Evolutionary conservation across 2,888 invertebrate genomes (phyloP).

Genomic region (Drosophila silvestris): DNA sequence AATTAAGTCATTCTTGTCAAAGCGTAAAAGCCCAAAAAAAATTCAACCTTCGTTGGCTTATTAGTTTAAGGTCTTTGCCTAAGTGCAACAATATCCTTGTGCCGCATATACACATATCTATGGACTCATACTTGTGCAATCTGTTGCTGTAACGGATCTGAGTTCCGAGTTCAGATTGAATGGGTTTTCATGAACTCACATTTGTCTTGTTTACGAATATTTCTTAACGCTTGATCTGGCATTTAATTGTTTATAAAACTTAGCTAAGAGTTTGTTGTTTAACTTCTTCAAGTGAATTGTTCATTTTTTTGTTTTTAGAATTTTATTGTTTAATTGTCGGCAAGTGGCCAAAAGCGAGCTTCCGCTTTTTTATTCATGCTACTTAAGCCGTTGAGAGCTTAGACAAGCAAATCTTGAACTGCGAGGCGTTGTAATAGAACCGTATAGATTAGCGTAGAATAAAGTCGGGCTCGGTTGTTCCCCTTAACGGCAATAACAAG

Average conservation of each 20-base stretch:
- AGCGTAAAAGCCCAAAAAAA: slow-evolving; percentile 1
- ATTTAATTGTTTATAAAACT: slow-evolving; percentile 16
- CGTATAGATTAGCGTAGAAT: not conserved
- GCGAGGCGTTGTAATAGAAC: slow-evolving; percentile 9
- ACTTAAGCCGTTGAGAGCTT: slow-evolving; percentile 43
- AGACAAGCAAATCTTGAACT: slow-evolving; percentile 37
- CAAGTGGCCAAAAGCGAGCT: slow-evolving; percentile 34
- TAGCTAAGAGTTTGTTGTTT: slow-evolving; percentile 1
- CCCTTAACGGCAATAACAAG: slow-evolving; percentile 15
- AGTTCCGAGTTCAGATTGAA: slow-evolving; percentile 44
- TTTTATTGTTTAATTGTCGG: slow-evolving; percentile 10
- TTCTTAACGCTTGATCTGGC: slow-evolving; percentile 45
- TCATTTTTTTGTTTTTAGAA: slow-evolving; percentile 1
- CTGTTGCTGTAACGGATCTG: slow-evolving; percentile 24
- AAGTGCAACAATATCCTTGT: slow-evolving; percentile 73
- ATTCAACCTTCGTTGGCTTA: slow-evolving; percentile 67
- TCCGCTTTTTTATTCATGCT: slow-evolving; percentile 65
- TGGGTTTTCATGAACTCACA: slow-evolving; percentile 57
- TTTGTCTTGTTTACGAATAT: slow-evolving; percentile 29
- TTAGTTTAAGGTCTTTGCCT: slow-evolving; percentile 75
- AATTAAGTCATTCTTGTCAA: slow-evolving; percentile 73
- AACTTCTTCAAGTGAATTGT: slow-evolving; percentile 33
- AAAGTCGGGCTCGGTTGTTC: not conserved
- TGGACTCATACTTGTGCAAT: slow-evolving; percentile 12
- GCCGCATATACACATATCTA: slow-evolving; percentile 2